A percentile compares a stretch with the other conserved stretches of the same genome.
These are phyloP conservation scores for Muscina levida DNA, from an alignment of 2,888 invertebrate species.

Conservation along the genomic window DNA sequence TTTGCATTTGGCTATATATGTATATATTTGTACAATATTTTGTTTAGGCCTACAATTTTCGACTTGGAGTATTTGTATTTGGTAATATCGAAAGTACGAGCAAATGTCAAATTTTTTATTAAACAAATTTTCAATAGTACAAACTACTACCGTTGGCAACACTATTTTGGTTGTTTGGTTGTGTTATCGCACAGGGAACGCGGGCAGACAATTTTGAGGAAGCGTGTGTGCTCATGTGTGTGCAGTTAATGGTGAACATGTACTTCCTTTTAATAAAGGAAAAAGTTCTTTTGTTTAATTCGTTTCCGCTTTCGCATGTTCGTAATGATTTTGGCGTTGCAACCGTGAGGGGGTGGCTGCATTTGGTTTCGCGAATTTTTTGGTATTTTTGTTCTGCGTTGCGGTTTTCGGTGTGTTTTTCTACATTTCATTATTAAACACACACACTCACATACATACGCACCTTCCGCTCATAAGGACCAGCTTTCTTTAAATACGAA, in stretches of 20 bases:
- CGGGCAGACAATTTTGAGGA: neutral
- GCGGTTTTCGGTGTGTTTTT: conserved; percentile 48
- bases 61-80: too few species aligned
- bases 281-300: conserved; percentile 59
- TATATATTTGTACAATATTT: conserved; percentile 47
- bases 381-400: conserved; percentile 56
- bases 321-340: conserved; percentile 31
- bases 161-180: conserved; percentile 26
- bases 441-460: conserved; percentile 2
- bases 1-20: conserved; percentile 34
- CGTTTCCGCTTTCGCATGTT: conserved; percentile 40
- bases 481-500: conserved; percentile 59
- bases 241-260: conserved; percentile 63
- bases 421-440: conserved; percentile 53
- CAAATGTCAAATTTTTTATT: too few species aligned
- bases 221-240: conserved; percentile 56
- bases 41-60: too few species aligned
- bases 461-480: conserved; percentile 44
- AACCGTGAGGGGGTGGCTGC: conserved; percentile 43
- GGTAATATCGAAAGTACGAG: too few species aligned
- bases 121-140: too few species aligned
- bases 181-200: conserved; percentile 20
- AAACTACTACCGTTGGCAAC: too few species aligned
- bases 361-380: conserved; percentile 38
- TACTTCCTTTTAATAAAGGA: conserved; percentile 61